Evolutionary conservation across 2,888 invertebrate species (phyloP).

Genomic region (Petrophora chlorosata): DNA sequence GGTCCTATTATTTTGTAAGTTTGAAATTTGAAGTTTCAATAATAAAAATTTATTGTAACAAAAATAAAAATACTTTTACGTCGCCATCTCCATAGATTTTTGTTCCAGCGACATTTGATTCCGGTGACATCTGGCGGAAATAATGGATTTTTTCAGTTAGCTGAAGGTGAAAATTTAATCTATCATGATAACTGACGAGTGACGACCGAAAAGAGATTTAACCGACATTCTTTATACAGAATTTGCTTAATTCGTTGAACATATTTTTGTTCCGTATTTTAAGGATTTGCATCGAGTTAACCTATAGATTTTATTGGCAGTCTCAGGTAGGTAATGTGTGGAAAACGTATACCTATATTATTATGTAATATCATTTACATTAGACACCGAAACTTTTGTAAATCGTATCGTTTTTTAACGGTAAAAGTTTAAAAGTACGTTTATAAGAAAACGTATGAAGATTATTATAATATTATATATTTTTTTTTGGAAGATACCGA

Average conservation of each 20-base stretch:
- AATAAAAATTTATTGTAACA: background rate
- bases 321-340: no score
- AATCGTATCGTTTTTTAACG: no score
- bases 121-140: constrained; percentile 83
- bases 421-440: no score
- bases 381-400: no score
- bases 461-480: no score
- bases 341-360: no score
- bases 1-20: no score
- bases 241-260: constrained; percentile 18
- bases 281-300: constrained; percentile 5
- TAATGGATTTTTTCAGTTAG: constrained; percentile 84
- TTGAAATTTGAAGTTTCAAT: no score
- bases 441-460: no score
- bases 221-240: constrained; percentile 43
- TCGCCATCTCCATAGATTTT: constrained; percentile 45
- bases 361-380: no score
- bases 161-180: constrained; percentile 84
- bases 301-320: background rate
- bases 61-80: no score
- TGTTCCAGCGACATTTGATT: constrained; percentile 76
- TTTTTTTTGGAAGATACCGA: no score
- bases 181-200: constrained; percentile 74
- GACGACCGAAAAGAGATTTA: constrained; percentile 63
- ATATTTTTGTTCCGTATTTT: background rate